Evolutionary conservation across 1,140 invertebrate genomes (phyloP), one percentile per base, ranked within the genome.

Genomic region (Pinna nobilis): DNA sequence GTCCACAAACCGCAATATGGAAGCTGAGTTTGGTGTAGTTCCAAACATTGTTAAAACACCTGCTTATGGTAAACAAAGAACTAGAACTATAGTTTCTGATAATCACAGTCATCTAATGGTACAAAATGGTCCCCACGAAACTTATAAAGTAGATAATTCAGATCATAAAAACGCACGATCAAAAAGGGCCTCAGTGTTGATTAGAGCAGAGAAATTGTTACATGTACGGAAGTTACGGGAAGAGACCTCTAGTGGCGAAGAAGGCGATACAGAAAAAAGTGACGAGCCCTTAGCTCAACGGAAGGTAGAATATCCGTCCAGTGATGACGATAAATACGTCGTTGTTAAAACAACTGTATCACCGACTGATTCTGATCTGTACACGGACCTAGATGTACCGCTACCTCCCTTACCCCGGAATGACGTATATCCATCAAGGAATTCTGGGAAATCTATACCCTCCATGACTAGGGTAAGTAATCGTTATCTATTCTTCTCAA

Each of bases 281-380:
- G 44, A 59, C 30, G 23, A 32, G 30, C 13, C 33, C 25, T n/a
- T 41, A 20, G 37, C 32, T 20, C 5, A 50, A 60, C 37, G 30
- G 7, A 11, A 69, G 44, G 59, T 28, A 18, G 65, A 74, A 4
- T 49, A 60, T 32, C 59, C 72, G 2, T 63, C 65, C n/a, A 63
- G 61, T 41, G 73, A 75, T 32, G 73, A 75, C 3, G 61, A 75
- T 5, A 70, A 70, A 30, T 75, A 75, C 37, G 73, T 75, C 20
- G 35, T 75, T 18, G 73, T 75, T 7, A 75, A 70, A 25, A 75
- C 73, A 7, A 65, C 67, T 13, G 66, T 75, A 15, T 70, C 73
- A 11, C 66, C 66, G 30, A 28, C 67, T 6, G 60, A 50, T 7
- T 20, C 60, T 7, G 66, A 70, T 0, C 30, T 25, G 13, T 25